Conservation (phyloP, 1,140 invertebrate genomes). For the Batillaria attramentaria region DNA sequence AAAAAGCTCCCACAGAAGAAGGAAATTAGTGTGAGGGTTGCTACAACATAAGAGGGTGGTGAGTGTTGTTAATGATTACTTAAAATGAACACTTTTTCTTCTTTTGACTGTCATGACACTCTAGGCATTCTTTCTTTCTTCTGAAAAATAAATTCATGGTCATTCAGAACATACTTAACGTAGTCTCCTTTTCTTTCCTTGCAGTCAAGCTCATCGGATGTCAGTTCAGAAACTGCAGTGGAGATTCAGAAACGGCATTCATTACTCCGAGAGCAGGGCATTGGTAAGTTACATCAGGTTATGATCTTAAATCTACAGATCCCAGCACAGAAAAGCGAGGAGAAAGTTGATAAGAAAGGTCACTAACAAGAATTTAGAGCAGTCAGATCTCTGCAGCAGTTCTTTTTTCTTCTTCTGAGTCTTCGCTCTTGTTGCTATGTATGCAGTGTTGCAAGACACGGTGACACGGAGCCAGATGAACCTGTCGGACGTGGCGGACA, state of each 20-base stretch:
- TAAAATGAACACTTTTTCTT: not conserved
- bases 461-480: slow-evolving; percentile 82
- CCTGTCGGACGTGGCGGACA: slow-evolving; percentile 92
- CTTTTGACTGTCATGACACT: too few relatives aligned
- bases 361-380: not conserved
- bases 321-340: not conserved
- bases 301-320: not conserved
- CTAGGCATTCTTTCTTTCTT: too few relatives aligned
- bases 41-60: too few relatives aligned
- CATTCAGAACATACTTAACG: too few relatives aligned
- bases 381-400: not conserved
- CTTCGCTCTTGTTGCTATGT: not conserved
- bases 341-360: too few relatives aligned
- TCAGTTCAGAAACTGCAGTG: slow-evolving; percentile 60
- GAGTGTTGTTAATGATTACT: too few relatives aligned
- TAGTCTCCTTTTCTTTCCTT: slow-evolving; percentile 28
- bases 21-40: too few relatives aligned
- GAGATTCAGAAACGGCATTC: slow-evolving; percentile 62
- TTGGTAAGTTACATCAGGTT: slow-evolving; percentile 55
- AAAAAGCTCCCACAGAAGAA: too few relatives aligned
- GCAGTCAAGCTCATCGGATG: slow-evolving; percentile 64
- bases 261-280: slow-evolving; percentile 61
- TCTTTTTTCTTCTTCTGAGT: not conserved
- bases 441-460: slow-evolving; percentile 51
- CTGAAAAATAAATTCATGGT: too few relatives aligned